Evolutionary conservation across 2,888 invertebrate genomes (phyloP), one percentile per base, ranked within the genome.

Genomic region (Monochamus alternatus): DNA sequence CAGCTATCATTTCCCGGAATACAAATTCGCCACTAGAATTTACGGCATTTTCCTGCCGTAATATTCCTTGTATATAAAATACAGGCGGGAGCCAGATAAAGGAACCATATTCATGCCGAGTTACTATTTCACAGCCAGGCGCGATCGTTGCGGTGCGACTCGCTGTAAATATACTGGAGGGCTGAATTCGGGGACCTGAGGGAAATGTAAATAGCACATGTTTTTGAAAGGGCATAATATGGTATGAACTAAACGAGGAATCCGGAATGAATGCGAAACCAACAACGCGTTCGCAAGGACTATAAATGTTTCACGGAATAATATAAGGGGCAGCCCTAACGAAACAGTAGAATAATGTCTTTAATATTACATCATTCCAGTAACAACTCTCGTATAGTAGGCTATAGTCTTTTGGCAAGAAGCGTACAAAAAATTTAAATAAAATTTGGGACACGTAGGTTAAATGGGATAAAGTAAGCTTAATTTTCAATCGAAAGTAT

Each of bases 41-140:
- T 81, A 80, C 78, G 79, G 74, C 73, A 68, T 75, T 74, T 80
- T 79, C 81, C 79, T 79, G 76, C 75, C 78, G 73, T 71, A 77
- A 76, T 80, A 77, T 81, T 80, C 78, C 76, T 68, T 67, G 78
- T 74, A 58, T 75, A 78, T 78, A 78, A 78, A 80, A 78, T 80
- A 75, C 76, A 52, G 63, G 63, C 71, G 22, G 32, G 14, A 32
- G 44, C 51, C 71, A 77, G 77, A 78, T 78, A 80, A 80, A 80
- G 73, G 75, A 70, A 52, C 69, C 66, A 73, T 75, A 73, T 78
- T 77, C 76, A 75, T 78, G 78, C 76, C 75, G 63, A 78, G 67
- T 67, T 76, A 70, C 70, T 75, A 78, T 76, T 78, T 76, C 77
- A 75, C 55, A 55, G 12, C 22, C 22, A 38, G 55, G 51, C 68